Evolutionary conservation across 1,140 invertebrate species (phyloP).

Genomic region (Tenebrio molitor): DNA sequence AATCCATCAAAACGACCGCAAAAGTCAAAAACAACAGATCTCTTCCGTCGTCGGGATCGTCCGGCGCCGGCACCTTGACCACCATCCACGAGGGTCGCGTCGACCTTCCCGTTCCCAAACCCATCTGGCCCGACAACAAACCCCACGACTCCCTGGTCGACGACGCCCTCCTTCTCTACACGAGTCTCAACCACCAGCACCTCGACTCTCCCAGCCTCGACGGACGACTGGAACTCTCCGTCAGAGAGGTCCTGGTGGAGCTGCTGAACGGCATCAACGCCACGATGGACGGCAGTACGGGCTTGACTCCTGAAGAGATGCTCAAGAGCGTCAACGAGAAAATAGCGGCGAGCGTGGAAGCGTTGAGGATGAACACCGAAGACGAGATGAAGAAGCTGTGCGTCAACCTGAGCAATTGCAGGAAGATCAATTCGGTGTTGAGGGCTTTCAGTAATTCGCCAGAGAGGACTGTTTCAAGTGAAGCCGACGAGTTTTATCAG

Average conservation of each 20-base stretch:
- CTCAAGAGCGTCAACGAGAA: constrained; percentile 66
- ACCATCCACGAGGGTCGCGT: constrained; percentile 65
- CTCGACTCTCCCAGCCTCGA: constrained; percentile 33
- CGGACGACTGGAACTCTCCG: constrained; percentile 56
- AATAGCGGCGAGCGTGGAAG: constrained; percentile 63
- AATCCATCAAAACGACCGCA: constrained; percentile 58
- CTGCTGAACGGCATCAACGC: constrained; percentile 67
- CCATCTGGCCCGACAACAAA: constrained; percentile 62
- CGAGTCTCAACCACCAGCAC: constrained; percentile 55
- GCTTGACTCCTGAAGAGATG: constrained; percentile 66
- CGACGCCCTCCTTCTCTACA: constrained; percentile 62
- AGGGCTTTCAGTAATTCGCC: constrained; percentile 61
- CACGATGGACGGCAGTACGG: constrained; percentile 66
- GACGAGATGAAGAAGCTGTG: constrained; percentile 65
- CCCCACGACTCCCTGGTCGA: constrained; percentile 62
- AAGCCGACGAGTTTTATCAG: constrained; percentile 63
- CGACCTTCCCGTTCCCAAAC: constrained; percentile 62
- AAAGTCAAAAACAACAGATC: constrained; percentile 47
- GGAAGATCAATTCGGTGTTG: constrained; percentile 61
- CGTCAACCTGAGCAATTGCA: constrained; percentile 62
- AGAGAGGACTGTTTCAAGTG: constrained; percentile 55
- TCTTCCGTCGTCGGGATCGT: constrained; percentile 57
- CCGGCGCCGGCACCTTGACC: constrained; percentile 59
- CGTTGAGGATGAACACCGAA: constrained; percentile 62
- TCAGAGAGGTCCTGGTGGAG: constrained; percentile 67